phyloP scores from a whole-genome alignment of 2,888 invertebrate genomes.

The Agrochola lychnidis region DNA sequence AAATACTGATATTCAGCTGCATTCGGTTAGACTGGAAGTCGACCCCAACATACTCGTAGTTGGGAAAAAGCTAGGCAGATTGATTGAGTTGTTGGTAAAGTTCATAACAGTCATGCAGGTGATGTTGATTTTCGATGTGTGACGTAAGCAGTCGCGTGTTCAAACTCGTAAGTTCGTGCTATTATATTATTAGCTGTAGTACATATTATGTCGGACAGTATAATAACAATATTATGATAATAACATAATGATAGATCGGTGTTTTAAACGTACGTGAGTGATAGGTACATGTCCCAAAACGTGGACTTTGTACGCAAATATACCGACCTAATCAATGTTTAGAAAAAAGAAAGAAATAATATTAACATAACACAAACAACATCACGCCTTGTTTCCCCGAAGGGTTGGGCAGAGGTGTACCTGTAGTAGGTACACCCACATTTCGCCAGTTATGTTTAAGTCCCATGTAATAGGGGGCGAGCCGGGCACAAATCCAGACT shows the following conservation, averaged over 20 bases:
- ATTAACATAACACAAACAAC: too few relatives aligned
- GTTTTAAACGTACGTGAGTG: slow-evolving; percentile 37
- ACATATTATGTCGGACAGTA: slow-evolving; percentile 30
- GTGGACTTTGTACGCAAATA: neutral
- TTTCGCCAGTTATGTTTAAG: too few relatives aligned
- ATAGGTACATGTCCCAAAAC: slow-evolving; percentile 2
- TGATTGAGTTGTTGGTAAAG: neutral
- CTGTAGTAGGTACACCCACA: too few relatives aligned
- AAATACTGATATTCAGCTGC: too few relatives aligned
- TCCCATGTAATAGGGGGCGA: too few relatives aligned
- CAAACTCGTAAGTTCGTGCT: slow-evolving; percentile 35
- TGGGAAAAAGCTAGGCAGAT: too few relatives aligned
- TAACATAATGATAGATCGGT: slow-evolving; percentile 49
- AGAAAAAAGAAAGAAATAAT: too few relatives aligned
- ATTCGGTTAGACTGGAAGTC: too few relatives aligned
- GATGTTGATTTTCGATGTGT: slow-evolving; percentile 45
- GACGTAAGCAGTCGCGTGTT: slow-evolving; percentile 55
- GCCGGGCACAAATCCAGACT: too few relatives aligned
- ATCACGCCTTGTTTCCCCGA: too few relatives aligned
- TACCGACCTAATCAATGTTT: slow-evolving; percentile 5
- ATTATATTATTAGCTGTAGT: slow-evolving; percentile 44
- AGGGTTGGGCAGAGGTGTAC: too few relatives aligned
- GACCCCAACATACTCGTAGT: too few relatives aligned
- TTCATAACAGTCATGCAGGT: slow-evolving; percentile 40
- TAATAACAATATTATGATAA: slow-evolving; percentile 55